Evolutionary conservation across 37 sponge, comb jelly and placozoan genomes (phyloP).

Genomic region (Hormiphora californensis): DNA sequence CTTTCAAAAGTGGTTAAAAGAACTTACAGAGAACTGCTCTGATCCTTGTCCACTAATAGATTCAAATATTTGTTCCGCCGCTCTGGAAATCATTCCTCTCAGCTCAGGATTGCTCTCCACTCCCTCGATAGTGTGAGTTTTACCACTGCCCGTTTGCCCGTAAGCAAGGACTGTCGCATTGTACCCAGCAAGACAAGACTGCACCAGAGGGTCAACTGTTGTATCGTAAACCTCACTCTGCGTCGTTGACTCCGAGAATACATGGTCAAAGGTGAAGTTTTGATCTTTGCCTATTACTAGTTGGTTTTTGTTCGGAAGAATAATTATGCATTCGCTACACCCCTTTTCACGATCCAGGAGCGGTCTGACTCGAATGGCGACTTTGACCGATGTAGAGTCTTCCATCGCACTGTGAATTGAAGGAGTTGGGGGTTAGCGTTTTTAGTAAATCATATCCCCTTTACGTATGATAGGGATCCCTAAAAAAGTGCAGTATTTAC

Average conservation of each 20-base stretch:
- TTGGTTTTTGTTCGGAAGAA: constrained; percentile 61
- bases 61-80: constrained; percentile 60
- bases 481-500: too few relatives aligned
- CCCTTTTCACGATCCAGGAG: constrained; percentile 59
- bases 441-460: too few relatives aligned
- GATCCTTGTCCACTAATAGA: constrained; percentile 31
- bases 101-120: constrained; percentile 13
- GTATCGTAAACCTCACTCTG: constrained; percentile 60
- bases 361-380: constrained; percentile 58
- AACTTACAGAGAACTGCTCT: too few relatives aligned
- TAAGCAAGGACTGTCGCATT: constrained; percentile 69
- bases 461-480: too few relatives aligned
- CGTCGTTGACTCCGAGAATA: constrained; percentile 58
- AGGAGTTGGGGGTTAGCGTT: too few relatives aligned
- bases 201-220: constrained; percentile 58
- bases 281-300: constrained; percentile 63
- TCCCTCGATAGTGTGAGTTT: constrained; percentile 67
- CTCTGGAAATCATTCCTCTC: constrained; percentile 66
- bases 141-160: constrained; percentile 70
- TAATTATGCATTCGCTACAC: constrained; percentile 57
- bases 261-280: constrained; percentile 71
- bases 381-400: constrained; percentile 19
- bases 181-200: constrained; percentile 58
- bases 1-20: too few relatives aligned
- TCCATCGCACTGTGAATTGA: background rate